Evolutionary conservation across 2,797 vertebrate species (phyloP).

Genomic region (Clarias laeviceps): DNA sequence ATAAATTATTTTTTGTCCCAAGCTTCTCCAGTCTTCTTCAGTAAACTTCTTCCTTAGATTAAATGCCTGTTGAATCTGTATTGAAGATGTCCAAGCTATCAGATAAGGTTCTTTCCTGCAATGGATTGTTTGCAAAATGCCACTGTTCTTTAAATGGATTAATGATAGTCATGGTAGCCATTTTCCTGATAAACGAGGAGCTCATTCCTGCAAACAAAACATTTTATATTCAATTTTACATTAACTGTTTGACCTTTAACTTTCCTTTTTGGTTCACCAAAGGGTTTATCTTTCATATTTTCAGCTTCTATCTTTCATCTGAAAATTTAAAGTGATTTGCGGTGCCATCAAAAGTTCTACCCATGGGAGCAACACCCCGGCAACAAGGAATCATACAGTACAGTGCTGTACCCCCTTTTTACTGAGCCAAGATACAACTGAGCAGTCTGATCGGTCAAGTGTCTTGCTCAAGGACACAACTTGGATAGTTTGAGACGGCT

Average conservation of each 20-base stretch:
- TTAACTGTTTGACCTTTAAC: not conserved
- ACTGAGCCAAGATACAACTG: not conserved
- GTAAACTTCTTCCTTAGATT: not conserved
- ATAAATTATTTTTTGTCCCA: not conserved
- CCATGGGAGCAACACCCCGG: not conserved
- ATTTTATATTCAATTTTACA: not conserved
- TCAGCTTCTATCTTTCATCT: not conserved
- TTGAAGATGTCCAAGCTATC: not conserved
- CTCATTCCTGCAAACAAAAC: not conserved
- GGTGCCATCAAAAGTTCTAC: not conserved
- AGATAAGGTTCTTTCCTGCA: conserved; percentile 17
- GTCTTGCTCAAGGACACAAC: not conserved
- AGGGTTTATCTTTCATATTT: not conserved
- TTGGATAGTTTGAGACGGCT: not conserved
- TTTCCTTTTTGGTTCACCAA: not conserved
- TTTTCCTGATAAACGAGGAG: not conserved
- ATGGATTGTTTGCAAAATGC: conserved; percentile 30
- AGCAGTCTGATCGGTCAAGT: not conserved
- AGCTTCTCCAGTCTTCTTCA: not conserved
- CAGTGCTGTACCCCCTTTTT: not conserved
- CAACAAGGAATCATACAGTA: not conserved
- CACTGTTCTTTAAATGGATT: conserved; percentile 46
- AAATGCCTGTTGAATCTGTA: not conserved
- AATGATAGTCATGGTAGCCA: conserved; percentile 3
- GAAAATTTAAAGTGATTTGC: not conserved